phyloP scores from a whole-genome alignment of 2,113 vertebrate genomes.

The Empidonax traillii region DNA sequence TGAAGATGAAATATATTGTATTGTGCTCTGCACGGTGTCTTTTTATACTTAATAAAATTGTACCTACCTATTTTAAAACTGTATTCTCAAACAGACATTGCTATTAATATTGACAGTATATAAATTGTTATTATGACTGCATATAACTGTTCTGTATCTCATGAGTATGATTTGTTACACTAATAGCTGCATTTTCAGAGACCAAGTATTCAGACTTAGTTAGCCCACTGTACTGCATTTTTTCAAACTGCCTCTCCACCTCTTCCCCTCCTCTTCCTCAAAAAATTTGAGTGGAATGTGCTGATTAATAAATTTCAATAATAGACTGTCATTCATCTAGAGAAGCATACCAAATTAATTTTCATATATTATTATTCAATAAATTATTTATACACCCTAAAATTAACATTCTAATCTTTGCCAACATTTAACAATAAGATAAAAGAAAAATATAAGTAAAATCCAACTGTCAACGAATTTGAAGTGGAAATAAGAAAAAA shows the following conservation, averaged over 20 bases:
- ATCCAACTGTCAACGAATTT: not conserved
- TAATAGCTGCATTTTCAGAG: not conserved
- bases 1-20: conserved; percentile 28
- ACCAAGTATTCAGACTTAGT: not conserved
- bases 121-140: conserved; percentile 3
- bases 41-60: conserved; percentile 60
- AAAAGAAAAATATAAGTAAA: not conserved
- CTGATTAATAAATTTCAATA: conserved; percentile 37
- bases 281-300: conserved; percentile 49
- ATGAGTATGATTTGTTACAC: not conserved
- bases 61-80: conserved; percentile 40
- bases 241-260: not conserved
- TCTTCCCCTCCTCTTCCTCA: conserved; percentile 14
- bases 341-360: conserved; percentile 31
- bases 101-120: conserved; percentile 12
- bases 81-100: conserved; percentile 12
- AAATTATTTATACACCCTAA: conserved; percentile 57
- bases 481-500: not conserved
- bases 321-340: not conserved
- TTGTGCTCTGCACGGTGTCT: conserved; percentile 49
- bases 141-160: conserved; percentile 9
- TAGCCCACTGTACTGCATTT: conserved; percentile 27
- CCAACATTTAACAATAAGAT: not conserved
- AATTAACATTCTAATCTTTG: conserved; percentile 35
- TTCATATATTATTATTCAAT: conserved; percentile 46